Evolutionary conservation across 30 jellyfish, hydroid and myxozoan genomes (phyloP).

Genomic region (Turritopsis dohrnii): DNA sequence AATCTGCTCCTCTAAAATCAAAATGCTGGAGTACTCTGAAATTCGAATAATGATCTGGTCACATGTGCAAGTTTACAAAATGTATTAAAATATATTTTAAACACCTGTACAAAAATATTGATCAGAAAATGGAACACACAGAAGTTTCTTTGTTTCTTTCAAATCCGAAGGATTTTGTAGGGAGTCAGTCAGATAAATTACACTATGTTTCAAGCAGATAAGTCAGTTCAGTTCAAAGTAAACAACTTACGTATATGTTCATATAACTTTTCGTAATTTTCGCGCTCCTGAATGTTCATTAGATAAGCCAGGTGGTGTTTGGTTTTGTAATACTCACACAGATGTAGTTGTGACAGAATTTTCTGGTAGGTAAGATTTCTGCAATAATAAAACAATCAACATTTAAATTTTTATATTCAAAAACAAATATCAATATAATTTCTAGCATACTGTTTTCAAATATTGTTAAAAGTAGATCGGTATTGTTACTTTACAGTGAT

Average conservation of each 20-base stretch:
- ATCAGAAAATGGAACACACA: neutral
- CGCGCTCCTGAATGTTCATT: slow-evolving; percentile 72
- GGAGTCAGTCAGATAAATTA: too few species aligned
- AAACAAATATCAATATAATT: neutral
- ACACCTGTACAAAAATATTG: neutral
- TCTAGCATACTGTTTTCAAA: too few species aligned
- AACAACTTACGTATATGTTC: slow-evolving; percentile 26
- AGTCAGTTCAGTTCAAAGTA: neutral
- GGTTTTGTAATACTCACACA: slow-evolving; percentile 75
- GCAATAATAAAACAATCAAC: neutral
- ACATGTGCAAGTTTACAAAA: too few species aligned
- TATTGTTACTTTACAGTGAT: too few species aligned
- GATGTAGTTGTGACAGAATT: slow-evolving; percentile 60
- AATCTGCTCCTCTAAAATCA: slow-evolving; percentile 42
- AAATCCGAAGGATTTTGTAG: too few species aligned
- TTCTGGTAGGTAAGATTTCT: slow-evolving; percentile 74
- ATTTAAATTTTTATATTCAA: neutral
- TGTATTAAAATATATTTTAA: too few species aligned
- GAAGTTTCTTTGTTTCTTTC: too few species aligned
- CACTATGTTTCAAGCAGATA: neutral
- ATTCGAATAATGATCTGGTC: too few species aligned
- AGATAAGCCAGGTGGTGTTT: slow-evolving; percentile 75
- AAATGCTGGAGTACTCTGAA: too few species aligned
- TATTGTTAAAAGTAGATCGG: too few species aligned
- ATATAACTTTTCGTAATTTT: slow-evolving; percentile 64